phyloP scores from a whole-genome alignment of 1,140 invertebrate genomes.

The Telenomus remus region DNA sequence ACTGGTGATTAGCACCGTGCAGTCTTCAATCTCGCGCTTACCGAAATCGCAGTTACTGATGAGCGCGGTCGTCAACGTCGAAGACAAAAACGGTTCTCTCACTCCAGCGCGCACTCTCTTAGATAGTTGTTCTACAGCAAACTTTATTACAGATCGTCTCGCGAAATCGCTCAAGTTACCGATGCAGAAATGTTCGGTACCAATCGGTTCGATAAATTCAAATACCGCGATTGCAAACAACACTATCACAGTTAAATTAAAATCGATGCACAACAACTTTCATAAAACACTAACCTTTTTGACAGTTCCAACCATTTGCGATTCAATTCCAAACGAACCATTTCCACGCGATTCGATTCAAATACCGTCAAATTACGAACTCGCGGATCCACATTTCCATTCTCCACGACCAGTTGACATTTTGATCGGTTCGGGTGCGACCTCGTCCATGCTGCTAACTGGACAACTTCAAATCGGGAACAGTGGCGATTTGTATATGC shows the following conservation, averaged over 20 bases:
- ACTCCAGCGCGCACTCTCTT: conserved; percentile 1
- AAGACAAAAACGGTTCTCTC: too few relatives aligned
- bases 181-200: not conserved
- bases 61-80: not conserved
- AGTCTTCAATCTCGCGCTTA: not conserved
- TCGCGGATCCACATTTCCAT: conserved; percentile 36
- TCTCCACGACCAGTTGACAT: conserved; percentile 11
- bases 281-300: not conserved
- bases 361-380: conserved; percentile 5
- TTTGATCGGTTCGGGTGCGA: conserved; percentile 20
- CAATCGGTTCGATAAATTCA: not conserved
- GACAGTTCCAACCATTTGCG: conserved; percentile 10
- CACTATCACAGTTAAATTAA: not conserved
- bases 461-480: conserved; percentile 18
- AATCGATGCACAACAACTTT: not conserved
- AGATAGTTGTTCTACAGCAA: conserved; percentile 11
- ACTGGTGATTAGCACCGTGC: not conserved
- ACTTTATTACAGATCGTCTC: conserved; percentile 17
- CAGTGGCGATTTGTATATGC: conserved; percentile 8
- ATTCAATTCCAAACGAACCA: conserved; percentile 4
- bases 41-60: not conserved
- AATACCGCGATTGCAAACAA: not conserved
- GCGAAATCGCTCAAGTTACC: not conserved
- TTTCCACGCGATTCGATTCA: conserved; percentile 12
- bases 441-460: conserved; percentile 20